A percentile compares a stretch with the other conserved stretches of the same genome.
Conservation (phyloP, 2,113 vertebrate species). For the Nothoprocta perdicaria region DNA sequence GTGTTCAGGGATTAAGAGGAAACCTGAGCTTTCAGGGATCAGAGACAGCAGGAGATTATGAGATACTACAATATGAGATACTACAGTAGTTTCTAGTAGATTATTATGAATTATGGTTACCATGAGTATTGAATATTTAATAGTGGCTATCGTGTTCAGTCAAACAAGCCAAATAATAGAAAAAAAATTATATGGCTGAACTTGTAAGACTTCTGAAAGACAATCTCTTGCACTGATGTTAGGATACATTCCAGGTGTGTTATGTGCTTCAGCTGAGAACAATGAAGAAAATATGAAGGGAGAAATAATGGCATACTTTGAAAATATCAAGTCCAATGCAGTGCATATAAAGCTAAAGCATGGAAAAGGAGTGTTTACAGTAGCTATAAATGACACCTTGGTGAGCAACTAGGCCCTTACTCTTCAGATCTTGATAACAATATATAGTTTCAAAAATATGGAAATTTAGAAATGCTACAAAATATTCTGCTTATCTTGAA, state of each 20-base stretch:
- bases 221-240: neutral
- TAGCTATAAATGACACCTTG: neutral
- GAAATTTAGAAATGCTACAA: neutral
- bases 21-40: neutral
- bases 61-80: neutral
- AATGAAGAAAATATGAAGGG: neutral
- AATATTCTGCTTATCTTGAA: neutral
- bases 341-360: neutral
- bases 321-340: neutral
- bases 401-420: neutral
- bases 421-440: neutral
- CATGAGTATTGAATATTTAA: neutral
- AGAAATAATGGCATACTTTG: neutral
- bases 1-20: neutral
- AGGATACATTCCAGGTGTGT: neutral
- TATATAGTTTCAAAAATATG: neutral
- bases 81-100: constrained; percentile 1
- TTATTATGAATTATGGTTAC: neutral
- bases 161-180: neutral
- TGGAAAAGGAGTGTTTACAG: neutral
- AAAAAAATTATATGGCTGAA: neutral
- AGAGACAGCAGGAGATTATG: constrained; percentile 2
- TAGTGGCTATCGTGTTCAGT: neutral
- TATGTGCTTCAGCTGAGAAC: neutral
- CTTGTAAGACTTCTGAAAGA: neutral